Base-by-base conservation (phyloP, 2,888 invertebrate species). In the Drosophila hamatofila region DNA sequence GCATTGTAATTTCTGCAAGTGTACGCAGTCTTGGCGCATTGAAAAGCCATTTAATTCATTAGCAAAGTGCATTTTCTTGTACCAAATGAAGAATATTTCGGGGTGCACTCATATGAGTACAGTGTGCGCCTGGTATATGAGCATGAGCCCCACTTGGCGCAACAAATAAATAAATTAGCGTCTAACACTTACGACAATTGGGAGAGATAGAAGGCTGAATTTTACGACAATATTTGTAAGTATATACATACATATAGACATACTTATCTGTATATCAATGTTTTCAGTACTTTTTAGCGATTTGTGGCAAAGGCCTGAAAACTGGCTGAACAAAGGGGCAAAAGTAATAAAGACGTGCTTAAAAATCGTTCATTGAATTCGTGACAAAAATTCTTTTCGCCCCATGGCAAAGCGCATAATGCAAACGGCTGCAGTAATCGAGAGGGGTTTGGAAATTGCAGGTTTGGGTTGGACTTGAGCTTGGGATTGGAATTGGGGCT, bases 281-380 rank as follows among this genome's bases (percentile, higher is more conserved):
- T 35, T 37, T 37, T 37, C 11, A 1, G 9, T 21, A 21, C 37
- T 21, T 18, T 14, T 41, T 4, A 12, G 9, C 33, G n/a, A 35
- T 27, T 27, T 48, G 44, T 39, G 54, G 41, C 35, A 18, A 30
- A 54, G 70, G 78, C 72, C 78, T 66, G 52, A 59, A 62, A 56
- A 25, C 56, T 58, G 52, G 25, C n/a, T 76, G 67, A 61, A 68
- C 75, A 75, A 75, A 75, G 71, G 62, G 60, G 73, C 51, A 85
- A 89, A 88, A 85, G 85, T 82, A 88, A 90, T 90, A 89, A 90
- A 90, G 78, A 76, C 60, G 75, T 80, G 78, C 90, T 90, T 89
- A 83, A 86, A 88, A 87, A 81, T 90, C 89, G 72, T 86, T 88
- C 80, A 88, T 88, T 87, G 89, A 88, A 89, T 83, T 89, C 83